Percentiles rank a stretch among this genome's conserved stretches.
Conservation (phyloP, 2,113 vertebrate genomes). For the Physeter macrocephalus region DNA sequence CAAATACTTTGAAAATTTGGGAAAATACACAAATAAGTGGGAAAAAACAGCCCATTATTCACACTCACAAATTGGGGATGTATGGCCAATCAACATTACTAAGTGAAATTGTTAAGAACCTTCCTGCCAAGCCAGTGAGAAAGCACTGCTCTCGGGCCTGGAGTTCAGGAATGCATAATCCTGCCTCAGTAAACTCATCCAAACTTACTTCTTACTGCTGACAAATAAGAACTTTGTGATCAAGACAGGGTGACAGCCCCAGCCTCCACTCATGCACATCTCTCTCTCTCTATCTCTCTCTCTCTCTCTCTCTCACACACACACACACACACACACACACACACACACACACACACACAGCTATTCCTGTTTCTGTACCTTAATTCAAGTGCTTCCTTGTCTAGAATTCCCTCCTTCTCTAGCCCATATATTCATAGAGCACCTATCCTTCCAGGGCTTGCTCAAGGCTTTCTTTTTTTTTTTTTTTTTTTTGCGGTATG, state of each 20-base stretch:
- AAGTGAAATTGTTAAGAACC: background rate
- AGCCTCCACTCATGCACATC: accelerated
- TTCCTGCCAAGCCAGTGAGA: background rate
- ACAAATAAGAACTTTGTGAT: background rate
- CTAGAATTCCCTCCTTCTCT: background rate
- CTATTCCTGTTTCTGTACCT: background rate
- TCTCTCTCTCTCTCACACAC: background rate
- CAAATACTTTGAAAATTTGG: background rate
- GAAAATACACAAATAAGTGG: background rate
- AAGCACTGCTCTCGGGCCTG: background rate
- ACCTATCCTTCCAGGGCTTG: background rate
- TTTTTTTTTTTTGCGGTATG: no score
- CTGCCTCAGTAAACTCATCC: background rate
- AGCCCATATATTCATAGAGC: background rate
- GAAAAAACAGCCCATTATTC: background rate
- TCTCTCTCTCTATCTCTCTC: background rate
- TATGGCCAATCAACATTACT: background rate
- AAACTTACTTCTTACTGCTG: background rate
- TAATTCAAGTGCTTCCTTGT: background rate
- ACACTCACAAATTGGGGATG: background rate
- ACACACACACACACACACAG: background rate
- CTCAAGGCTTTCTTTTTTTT: background rate
- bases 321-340: background rate
- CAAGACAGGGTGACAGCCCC: background rate
- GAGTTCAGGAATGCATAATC: background rate